These are phyloP conservation scores for Scaptomyza cyrtandrae DNA, from an alignment of 2,888 invertebrate genomes.

Conservation along the genomic window DNA sequence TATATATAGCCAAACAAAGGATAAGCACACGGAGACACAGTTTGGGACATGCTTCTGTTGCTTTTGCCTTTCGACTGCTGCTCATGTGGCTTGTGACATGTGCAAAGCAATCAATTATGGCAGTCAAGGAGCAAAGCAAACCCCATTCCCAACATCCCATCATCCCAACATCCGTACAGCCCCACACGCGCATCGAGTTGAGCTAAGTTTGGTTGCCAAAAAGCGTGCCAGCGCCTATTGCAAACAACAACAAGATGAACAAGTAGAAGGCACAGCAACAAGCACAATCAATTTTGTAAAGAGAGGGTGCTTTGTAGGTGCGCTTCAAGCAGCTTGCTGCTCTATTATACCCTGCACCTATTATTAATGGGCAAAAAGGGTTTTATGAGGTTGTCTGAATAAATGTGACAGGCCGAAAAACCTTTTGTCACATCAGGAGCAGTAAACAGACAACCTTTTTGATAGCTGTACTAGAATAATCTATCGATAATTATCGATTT, in stretches of 20 bases:
- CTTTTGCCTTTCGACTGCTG: constrained; percentile 10
- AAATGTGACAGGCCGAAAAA: no score
- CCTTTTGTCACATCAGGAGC: no score
- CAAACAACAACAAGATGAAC: constrained; percentile 29
- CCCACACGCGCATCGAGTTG: constrained; percentile 6
- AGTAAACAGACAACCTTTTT: no score
- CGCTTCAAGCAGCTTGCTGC: constrained; percentile 17
- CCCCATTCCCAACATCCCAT: not conserved
- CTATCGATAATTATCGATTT: no score
- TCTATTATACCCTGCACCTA: not conserved
- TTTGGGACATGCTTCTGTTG: constrained; percentile 11
- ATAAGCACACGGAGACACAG: constrained; percentile 13
- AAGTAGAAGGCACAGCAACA: constrained; percentile 36
- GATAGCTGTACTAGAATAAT: no score
- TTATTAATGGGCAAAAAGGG: not conserved
- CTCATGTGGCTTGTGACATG: constrained; percentile 66
- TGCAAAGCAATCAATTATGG: constrained; percentile 77
- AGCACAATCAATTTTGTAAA: constrained; percentile 76
- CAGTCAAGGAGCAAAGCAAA: constrained; percentile 50
- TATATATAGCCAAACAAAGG: constrained; percentile 33
- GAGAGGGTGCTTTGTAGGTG: constrained; percentile 37
- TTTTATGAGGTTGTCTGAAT: not conserved
- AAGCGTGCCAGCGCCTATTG: constrained; percentile 56
- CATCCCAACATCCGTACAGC: not conserved
- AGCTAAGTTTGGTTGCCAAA: constrained; percentile 46